phyloP scores from a whole-genome alignment of 2,888 invertebrate species.

The Boloria euphrosyne region DNA sequence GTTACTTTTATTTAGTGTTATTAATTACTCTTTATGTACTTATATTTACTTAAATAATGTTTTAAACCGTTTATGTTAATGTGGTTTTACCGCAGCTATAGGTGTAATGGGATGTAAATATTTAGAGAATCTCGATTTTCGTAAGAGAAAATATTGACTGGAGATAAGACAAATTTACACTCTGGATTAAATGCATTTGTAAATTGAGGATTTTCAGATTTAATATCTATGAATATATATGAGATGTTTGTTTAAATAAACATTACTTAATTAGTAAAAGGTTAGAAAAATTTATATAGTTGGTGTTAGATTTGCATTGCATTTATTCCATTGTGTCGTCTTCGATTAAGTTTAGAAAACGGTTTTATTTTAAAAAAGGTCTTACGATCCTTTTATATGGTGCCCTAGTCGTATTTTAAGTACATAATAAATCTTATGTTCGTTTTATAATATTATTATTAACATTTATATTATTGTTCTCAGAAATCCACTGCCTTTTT shows the following conservation, averaged over 20 bases:
- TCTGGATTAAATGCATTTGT: no score
- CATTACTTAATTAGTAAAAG: not conserved
- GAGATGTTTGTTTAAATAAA: no score
- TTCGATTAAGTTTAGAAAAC: not conserved
- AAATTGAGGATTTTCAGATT: no score
- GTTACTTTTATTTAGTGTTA: slow-evolving; percentile 21
- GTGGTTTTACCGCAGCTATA: slow-evolving; percentile 32
- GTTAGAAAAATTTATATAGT: slow-evolving; percentile 7
- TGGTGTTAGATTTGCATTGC: no score
- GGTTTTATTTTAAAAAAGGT: slow-evolving; percentile 11
- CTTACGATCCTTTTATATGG: slow-evolving; percentile 25
- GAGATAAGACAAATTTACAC: no score
- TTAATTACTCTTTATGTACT: slow-evolving; percentile 9
- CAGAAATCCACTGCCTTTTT: slow-evolving; percentile 34
- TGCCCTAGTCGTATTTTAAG: slow-evolving; percentile 58
- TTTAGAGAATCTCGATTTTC: slow-evolving; percentile 1
- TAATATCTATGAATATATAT: no score
- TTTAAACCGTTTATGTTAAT: slow-evolving; percentile 26
- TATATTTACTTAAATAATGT: slow-evolving; percentile 7
- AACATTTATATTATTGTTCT: slow-evolving; percentile 29
- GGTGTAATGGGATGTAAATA: slow-evolving; percentile 8
- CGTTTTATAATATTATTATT: slow-evolving; percentile 32
- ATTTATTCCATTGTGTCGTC: not conserved
- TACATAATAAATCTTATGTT: slow-evolving; percentile 44
- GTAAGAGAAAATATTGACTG: not conserved